phyloP scores from a whole-genome alignment of 2,113 vertebrate species.

The Dicrurus megarhynchus region DNA sequence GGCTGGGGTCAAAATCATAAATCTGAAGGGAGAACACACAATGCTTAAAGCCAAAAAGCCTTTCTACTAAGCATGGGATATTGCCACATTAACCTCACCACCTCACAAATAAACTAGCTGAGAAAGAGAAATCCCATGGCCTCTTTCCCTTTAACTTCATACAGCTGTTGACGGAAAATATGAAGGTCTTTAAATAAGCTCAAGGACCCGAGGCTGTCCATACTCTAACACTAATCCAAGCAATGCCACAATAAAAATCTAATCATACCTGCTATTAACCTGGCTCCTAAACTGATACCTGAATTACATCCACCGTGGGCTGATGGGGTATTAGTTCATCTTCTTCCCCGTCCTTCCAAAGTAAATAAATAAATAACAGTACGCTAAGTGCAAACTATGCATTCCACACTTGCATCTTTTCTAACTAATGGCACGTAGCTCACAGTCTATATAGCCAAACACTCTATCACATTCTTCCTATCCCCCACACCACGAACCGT shows the following conservation, averaged over 20 bases:
- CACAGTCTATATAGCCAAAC: not conserved
- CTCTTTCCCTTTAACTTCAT: conserved; percentile 35
- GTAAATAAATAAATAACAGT: not conserved
- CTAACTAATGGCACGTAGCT: not conserved
- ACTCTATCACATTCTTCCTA: not conserved
- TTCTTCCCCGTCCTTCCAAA: not conserved
- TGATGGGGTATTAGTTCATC: not conserved
- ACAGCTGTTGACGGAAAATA: conserved; percentile 38
- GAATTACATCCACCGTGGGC: not conserved
- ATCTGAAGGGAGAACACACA: conserved; percentile 49
- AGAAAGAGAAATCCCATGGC: conserved; percentile 59
- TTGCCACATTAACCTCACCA: conserved; percentile 63
- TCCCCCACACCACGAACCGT: not conserved
- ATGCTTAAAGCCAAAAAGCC: conserved; percentile 56
- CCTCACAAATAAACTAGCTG: conserved; percentile 64
- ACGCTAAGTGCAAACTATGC: not conserved
- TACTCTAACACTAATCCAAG: not conserved
- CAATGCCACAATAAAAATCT: conserved; percentile 30
- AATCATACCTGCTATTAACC: not conserved
- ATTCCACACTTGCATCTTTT: not conserved
- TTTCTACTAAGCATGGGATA: conserved; percentile 56
- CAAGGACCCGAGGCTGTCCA: not conserved
- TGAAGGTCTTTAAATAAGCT: conserved; percentile 19
- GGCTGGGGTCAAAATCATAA: conserved; percentile 60
- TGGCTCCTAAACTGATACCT: not conserved